These are phyloP conservation scores for Steinernema hermaphroditum DNA, from an alignment of 2,888 invertebrate species.

Conservation along the genomic window DNA sequence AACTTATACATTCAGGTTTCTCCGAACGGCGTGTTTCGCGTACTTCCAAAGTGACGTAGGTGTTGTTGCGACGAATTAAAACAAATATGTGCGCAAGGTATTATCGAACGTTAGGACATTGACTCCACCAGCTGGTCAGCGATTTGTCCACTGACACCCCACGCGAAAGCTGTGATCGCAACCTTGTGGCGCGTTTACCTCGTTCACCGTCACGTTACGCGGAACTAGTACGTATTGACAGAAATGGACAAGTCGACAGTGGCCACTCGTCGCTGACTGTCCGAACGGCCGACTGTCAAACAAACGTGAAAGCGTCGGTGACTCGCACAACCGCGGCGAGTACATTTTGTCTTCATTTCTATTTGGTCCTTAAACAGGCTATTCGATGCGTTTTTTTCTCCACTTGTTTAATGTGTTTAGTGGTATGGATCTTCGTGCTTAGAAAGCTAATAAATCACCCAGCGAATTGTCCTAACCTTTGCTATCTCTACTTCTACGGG, in stretches of 20 bases:
- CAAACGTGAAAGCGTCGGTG: not conserved
- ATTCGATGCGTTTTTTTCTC: not conserved
- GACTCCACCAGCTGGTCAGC: not conserved
- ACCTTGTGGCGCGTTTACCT: not conserved
- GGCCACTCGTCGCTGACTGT: not conserved
- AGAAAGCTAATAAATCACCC: too few species aligned
- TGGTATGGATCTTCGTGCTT: not conserved
- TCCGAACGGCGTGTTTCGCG: too few species aligned
- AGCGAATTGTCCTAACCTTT: too few species aligned
- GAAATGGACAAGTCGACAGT: not conserved
- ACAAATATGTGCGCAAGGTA: conserved; percentile 20
- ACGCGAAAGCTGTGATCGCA: not conserved
- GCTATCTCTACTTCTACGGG: too few species aligned
- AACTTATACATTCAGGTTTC: too few species aligned
- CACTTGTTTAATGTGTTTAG: not conserved
- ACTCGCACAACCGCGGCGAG: not conserved
- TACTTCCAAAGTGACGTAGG: not conserved
- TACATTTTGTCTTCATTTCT: not conserved
- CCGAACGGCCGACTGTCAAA: conserved; percentile 9
- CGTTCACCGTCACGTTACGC: not conserved
- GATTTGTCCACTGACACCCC: conserved; percentile 6
- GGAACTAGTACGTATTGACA: conserved; percentile 10
- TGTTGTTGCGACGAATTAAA: conserved; percentile 5
- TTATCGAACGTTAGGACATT: not conserved
- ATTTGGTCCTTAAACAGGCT: not conserved